Evolutionary conservation across 2,888 invertebrate genomes (phyloP).

Genomic region (Hirudinaria manillensis): DNA sequence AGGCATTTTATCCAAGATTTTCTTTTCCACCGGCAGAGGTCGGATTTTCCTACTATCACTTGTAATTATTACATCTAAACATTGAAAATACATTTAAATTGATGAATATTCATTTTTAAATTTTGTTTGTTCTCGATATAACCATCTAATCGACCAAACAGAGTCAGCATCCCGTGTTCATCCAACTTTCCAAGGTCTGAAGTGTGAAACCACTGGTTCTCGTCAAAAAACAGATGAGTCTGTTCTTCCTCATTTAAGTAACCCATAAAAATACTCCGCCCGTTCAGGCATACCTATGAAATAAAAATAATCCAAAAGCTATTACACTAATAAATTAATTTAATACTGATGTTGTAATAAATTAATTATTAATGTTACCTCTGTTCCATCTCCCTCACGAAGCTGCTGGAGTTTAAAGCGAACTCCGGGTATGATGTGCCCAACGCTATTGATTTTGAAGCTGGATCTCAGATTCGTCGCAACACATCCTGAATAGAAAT

Average conservation of each 20-base stretch:
- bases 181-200: conserved; percentile 80
- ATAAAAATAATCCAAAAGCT: too few species aligned
- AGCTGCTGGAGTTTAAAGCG: too few species aligned
- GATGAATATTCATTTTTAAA: too few species aligned
- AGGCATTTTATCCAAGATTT: conserved; percentile 70
- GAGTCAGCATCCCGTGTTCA: conserved; percentile 67
- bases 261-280: conserved; percentile 85
- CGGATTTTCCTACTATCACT: conserved; percentile 86
- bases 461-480: too few species aligned
- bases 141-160: conserved; percentile 65
- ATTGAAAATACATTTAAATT: too few species aligned
- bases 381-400: too few species aligned
- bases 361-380: too few species aligned
- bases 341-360: too few species aligned
- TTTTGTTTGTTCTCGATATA: background rate
- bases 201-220: conserved; percentile 77
- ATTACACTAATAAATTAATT: too few species aligned
- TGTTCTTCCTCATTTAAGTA: conserved; percentile 72
- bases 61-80: conserved; percentile 75
- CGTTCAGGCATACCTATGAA: conserved; percentile 68
- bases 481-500: too few species aligned
- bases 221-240: conserved; percentile 68
- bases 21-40: conserved; percentile 78
- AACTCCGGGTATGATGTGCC: too few species aligned
- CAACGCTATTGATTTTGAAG: too few species aligned